A percentile compares a stretch with the other conserved stretches of the same genome.
These are phyloP conservation scores for Bombylius major DNA, from an alignment of 2,888 invertebrate genomes.

Conservation along the genomic window DNA sequence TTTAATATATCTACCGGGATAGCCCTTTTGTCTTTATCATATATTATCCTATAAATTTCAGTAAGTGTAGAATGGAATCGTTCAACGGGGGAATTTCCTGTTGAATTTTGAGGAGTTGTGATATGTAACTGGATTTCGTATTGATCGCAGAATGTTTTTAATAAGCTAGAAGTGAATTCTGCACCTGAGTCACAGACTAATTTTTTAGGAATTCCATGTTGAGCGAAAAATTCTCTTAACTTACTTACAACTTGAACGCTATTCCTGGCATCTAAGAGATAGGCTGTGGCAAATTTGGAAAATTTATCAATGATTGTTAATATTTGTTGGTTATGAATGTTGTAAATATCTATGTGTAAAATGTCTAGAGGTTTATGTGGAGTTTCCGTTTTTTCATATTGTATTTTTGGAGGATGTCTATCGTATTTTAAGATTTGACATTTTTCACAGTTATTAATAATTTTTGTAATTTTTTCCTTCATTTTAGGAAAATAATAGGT, in stretches of 20 bases:
- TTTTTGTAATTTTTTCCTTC: constrained; percentile 9
- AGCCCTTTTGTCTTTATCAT: constrained; percentile 5
- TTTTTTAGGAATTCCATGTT: constrained; percentile 5
- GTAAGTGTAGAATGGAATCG: constrained; percentile 11
- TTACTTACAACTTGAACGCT: no score
- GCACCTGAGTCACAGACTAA: constrained; percentile 7
- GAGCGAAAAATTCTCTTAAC: no score
- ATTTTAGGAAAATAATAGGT: constrained; percentile 10
- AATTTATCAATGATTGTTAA: constrained; percentile 10
- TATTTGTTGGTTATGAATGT: constrained; percentile 5
- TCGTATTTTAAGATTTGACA: constrained; percentile 12
- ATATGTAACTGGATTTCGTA: no score
- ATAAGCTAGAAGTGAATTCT: constrained; percentile 11
- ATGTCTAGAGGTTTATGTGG: constrained; percentile 13
- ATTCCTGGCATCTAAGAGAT: constrained; percentile 4
- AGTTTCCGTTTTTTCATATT: constrained; percentile 12
- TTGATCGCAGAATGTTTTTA: no score
- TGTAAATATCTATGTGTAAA: constrained; percentile 13
- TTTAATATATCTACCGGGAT: background rate
- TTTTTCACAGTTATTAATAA: constrained; percentile 7
- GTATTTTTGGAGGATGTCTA: constrained; percentile 12
- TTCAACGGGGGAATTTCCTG: constrained; percentile 11
- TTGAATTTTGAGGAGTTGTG: no score
- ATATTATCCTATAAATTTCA: constrained; percentile 10
- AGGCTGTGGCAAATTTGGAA: constrained; percentile 5